A percentile compares a stretch with the other conserved stretches of the same genome.
These are phyloP conservation scores for Penaeus japonicus DNA, from an alignment of 1,140 invertebrate species.

Conservation along the genomic window DNA sequence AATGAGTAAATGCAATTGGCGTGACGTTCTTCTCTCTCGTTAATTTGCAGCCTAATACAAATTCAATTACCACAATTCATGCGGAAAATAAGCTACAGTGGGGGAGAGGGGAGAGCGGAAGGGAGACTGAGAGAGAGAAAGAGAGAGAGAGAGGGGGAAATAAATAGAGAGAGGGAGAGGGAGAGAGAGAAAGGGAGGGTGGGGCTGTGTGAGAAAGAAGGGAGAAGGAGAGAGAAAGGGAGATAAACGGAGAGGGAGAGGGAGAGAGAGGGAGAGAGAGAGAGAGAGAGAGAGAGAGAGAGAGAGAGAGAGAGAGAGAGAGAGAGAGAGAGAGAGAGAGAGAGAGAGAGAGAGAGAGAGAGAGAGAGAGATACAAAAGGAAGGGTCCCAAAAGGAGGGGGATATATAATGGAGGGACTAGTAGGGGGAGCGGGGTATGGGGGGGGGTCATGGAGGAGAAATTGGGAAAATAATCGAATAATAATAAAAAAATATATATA, in stretches of 20 bases:
- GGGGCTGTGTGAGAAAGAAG: background rate
- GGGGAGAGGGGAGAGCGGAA: background rate
- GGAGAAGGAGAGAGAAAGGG: background rate
- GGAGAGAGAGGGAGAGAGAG: slow-evolving; percentile 11
- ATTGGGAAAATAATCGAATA: too few relatives aligned
- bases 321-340: background rate
- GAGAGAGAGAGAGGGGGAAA: background rate
- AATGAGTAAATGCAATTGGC: slow-evolving; percentile 55
- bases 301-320: background rate
- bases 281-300: background rate
- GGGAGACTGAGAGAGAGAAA: background rate
- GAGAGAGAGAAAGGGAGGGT: background rate
- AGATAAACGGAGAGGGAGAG: background rate
- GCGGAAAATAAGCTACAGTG: slow-evolving; percentile 53
- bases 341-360: too few relatives aligned
- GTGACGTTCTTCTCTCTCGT: slow-evolving; percentile 52
- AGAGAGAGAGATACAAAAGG: too few relatives aligned
- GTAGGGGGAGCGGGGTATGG: too few relatives aligned
- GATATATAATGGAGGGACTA: too few relatives aligned
- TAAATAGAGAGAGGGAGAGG: background rate
- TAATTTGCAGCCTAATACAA: slow-evolving; percentile 58
- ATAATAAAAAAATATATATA: too few relatives aligned
- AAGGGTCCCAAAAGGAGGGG: too few relatives aligned
- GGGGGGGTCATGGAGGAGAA: too few relatives aligned
- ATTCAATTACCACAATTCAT: slow-evolving; percentile 57